These are phyloP conservation scores for Nettapus auritus DNA, from an alignment of 2,113 vertebrate species.

Conservation along the genomic window DNA sequence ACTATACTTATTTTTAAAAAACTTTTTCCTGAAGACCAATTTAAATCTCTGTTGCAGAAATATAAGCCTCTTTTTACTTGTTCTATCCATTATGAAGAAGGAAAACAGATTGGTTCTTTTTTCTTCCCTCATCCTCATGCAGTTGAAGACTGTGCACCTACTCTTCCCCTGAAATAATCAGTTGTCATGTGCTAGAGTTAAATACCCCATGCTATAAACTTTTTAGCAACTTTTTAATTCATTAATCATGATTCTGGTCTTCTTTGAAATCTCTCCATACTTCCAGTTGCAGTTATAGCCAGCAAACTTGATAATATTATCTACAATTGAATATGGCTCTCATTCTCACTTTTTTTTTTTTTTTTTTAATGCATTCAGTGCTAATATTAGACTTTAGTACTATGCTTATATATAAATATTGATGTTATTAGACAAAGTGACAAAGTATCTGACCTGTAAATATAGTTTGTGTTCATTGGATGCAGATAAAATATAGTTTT, in stretches of 20 bases:
- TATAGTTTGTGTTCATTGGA: fast-evolving
- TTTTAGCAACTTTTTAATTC: not conserved
- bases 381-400: not conserved
- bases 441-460: not conserved
- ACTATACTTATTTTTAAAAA: not conserved
- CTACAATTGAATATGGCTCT: not conserved
- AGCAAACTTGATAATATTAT: not conserved
- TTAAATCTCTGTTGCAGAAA: not conserved
- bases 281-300: not conserved
- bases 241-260: not conserved
- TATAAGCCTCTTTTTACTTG: not conserved
- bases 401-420: not conserved
- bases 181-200: not conserved
- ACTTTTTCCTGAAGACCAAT: not conserved
- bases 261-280: not conserved
- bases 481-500: not conserved
- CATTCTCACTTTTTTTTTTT: not conserved
- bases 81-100: not conserved
- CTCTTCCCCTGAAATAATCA: not conserved
- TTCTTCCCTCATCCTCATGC: not conserved
- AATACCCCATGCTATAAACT: not conserved
- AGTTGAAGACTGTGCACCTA: not conserved
- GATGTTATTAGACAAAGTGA: not conserved
- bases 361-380: not conserved
- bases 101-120: not conserved